These are phyloP conservation scores for Plagodis dolabraria DNA, from an alignment of 2,888 invertebrate species.

Conservation along the genomic window DNA sequence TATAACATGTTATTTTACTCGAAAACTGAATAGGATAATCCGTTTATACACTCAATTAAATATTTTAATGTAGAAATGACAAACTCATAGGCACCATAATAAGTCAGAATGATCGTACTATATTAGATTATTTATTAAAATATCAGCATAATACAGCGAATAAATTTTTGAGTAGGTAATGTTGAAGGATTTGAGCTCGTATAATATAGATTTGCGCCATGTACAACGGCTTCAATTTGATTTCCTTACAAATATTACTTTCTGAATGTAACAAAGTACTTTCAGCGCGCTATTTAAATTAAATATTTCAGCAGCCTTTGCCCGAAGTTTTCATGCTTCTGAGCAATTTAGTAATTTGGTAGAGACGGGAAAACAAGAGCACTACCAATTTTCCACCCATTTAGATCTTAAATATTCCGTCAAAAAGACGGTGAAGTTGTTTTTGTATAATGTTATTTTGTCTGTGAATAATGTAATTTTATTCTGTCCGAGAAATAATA, in stretches of 20 bases:
- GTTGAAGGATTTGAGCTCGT: neutral
- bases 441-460: neutral
- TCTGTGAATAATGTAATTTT: neutral
- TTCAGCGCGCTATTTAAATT: constrained; percentile 18
- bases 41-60: too few species aligned
- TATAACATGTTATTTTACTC: too few species aligned
- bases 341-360: constrained; percentile 22
- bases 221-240: neutral
- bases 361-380: constrained; percentile 11
- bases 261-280: constrained; percentile 11
- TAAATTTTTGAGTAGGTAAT: too few species aligned
- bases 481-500: neutral
- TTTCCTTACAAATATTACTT: neutral
- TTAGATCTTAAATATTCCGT: neutral
- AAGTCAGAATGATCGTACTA: too few species aligned
- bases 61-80: too few species aligned
- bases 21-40: too few species aligned
- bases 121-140: too few species aligned
- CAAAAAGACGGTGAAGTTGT: neutral
- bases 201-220: neutral
- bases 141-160: too few species aligned
- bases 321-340: constrained; percentile 21
- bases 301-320: constrained; percentile 20
- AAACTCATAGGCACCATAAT: too few species aligned
- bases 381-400: constrained; percentile 8